Percentiles rank a stretch among this genome's conserved stretches.
phyloP scores from a whole-genome alignment of 2,888 invertebrate species.

The Dorcus hopei region DNA sequence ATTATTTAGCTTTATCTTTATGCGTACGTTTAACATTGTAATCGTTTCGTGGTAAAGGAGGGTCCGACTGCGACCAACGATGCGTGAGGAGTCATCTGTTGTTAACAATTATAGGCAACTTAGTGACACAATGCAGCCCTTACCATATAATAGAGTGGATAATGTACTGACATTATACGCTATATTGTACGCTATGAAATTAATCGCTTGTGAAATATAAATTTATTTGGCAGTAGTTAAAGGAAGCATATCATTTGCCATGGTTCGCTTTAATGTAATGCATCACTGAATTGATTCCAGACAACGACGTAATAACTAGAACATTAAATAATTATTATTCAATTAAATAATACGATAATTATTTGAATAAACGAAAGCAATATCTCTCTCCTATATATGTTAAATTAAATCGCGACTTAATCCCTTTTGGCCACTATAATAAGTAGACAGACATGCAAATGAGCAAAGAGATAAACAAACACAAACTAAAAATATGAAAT shows the following conservation, averaged over 20 bases:
- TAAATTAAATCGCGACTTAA: no score
- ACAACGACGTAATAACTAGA: neutral
- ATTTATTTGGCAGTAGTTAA: conserved; percentile 42
- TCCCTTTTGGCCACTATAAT: no score
- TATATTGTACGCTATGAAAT: conserved; percentile 41
- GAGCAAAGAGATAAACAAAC: no score
- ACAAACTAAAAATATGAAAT: no score
- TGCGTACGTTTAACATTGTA: conserved; percentile 7
- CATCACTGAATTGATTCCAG: neutral
- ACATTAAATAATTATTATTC: no score
- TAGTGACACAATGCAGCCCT: conserved; percentile 48
- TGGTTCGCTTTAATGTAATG: neutral
- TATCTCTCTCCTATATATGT: no score
- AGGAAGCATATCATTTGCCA: conserved; percentile 30
- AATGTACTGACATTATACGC: conserved; percentile 44
- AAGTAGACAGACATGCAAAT: no score
- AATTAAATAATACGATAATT: no score
- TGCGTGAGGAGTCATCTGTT: conserved; percentile 47
- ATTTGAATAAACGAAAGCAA: no score
- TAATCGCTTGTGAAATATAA: conserved; percentile 49
- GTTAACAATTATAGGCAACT: conserved; percentile 50
- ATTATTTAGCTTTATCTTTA: conserved; percentile 5
- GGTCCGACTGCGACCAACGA: conserved; percentile 26
- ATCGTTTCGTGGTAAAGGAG: conserved; percentile 15
- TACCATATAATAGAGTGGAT: conserved; percentile 45